Evolutionary conservation across 2,888 invertebrate species (phyloP).

Genomic region (Ischnura elegans): DNA sequence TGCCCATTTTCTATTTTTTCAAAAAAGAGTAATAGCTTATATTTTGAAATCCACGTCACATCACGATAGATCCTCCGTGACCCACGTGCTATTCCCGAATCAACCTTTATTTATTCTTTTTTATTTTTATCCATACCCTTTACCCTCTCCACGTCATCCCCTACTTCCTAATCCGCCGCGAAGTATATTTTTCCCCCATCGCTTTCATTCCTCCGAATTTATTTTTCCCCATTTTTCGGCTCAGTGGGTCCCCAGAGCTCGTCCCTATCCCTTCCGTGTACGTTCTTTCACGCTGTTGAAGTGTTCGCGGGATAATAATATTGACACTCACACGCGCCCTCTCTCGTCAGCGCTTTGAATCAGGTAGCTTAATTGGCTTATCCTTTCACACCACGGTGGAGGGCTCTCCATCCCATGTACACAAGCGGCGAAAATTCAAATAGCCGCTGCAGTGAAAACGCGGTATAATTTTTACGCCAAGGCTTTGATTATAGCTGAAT

Average conservation of each 20-base stretch:
- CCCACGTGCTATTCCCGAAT: too few relatives aligned
- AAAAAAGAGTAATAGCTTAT: too few relatives aligned
- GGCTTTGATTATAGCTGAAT: background rate
- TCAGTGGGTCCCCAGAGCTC: background rate
- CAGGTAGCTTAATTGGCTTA: constrained; percentile 10
- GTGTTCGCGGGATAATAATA: background rate
- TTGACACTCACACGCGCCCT: background rate
- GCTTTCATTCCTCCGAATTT: background rate
- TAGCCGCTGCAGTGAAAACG: background rate
- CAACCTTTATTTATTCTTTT: too few relatives aligned
- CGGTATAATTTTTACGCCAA: background rate
- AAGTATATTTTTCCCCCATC: too few relatives aligned
- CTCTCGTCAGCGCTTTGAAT: constrained; percentile 14
- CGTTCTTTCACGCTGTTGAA: background rate
- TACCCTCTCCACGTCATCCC: background rate
- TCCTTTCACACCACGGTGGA: background rate
- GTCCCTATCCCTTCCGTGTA: background rate
- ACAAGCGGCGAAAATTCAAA: background rate
- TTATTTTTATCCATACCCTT: background rate
- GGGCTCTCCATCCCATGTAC: background rate
- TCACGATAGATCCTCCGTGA: too few relatives aligned
- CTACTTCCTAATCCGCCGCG: background rate
- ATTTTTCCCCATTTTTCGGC: background rate
- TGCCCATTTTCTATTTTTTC: too few relatives aligned
- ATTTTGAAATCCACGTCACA: too few relatives aligned